Conservation (phyloP, 2,888 invertebrate genomes). For the Tolmerus cingulatus region DNA sequence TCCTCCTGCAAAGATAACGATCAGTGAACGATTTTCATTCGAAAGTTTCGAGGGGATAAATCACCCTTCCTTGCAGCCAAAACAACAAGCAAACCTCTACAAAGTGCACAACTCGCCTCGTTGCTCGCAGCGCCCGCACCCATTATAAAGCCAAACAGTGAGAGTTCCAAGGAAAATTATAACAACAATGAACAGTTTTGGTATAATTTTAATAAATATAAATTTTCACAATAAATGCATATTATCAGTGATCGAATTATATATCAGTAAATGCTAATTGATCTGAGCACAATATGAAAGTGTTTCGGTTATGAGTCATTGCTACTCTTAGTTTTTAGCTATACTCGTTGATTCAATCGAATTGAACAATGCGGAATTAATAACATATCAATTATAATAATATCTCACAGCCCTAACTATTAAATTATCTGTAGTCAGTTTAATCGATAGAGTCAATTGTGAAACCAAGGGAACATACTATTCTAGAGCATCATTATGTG, state of each 20-base stretch:
- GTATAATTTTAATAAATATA: conserved; percentile 36
- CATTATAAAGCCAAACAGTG: neutral
- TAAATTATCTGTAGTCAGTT: neutral
- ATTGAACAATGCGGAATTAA: conserved; percentile 1
- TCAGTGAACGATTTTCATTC: neutral
- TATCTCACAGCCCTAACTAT: conserved; percentile 36
- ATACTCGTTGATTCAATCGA: conserved; percentile 7
- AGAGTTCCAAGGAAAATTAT: neutral
- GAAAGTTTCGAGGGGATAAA: neutral
- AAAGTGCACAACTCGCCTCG: neutral
- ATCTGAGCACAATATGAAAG: conserved; percentile 21
- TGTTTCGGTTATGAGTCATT: neutral
- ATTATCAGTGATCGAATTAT: conserved; percentile 26
- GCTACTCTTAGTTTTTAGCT: neutral
- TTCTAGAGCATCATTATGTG: neutral
- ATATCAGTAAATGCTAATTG: conserved; percentile 13
- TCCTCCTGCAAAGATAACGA: neutral
- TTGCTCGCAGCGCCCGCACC: neutral
- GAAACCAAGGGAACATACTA: conserved; percentile 29
- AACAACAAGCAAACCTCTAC: neutral
- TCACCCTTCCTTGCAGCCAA: neutral
- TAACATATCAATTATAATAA: conserved; percentile 23
- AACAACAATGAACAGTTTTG: conserved; percentile 10
- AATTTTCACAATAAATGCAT: conserved; percentile 37
- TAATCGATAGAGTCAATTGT: conserved; percentile 19